Conservation (phyloP, 2,888 invertebrate genomes). For the Thymelicus lineola region DNA sequence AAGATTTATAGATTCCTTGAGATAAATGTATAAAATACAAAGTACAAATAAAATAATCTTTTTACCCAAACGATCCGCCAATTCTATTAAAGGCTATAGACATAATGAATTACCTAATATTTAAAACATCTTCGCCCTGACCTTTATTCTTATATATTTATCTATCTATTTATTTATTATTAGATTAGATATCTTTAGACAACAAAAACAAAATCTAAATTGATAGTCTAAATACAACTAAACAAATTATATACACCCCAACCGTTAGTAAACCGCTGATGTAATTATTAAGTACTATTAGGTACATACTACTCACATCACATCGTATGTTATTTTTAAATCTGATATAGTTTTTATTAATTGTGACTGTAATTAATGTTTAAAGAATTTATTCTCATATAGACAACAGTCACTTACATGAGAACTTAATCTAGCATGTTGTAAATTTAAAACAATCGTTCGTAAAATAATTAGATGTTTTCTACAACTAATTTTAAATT, state of each 20-base stretch:
- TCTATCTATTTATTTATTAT: slow-evolving; percentile 10
- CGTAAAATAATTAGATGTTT: too few species aligned
- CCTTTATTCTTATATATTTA: neutral
- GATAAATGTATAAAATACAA: too few species aligned
- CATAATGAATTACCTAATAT: neutral
- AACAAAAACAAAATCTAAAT: slow-evolving; percentile 14
- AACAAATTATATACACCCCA: slow-evolving; percentile 5
- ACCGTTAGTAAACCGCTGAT: slow-evolving; percentile 7
- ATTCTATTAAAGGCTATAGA: neutral
- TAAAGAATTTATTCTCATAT: too few species aligned
- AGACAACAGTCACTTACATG: too few species aligned
- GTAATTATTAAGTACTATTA: slow-evolving; percentile 19
- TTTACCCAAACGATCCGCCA: too few species aligned
- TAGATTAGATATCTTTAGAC: slow-evolving; percentile 1
- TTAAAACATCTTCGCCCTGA: neutral
- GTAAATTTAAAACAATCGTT: too few species aligned
- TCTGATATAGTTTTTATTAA: neutral
- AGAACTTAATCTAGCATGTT: too few species aligned
- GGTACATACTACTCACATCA: slow-evolving; percentile 7
- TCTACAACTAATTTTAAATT: neutral
- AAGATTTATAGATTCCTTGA: too few species aligned
- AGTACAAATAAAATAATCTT: too few species aligned
- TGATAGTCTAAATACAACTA: neutral
- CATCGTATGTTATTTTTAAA: neutral
- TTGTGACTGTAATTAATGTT: neutral